phyloP scores from a whole-genome alignment of 2,888 invertebrate genomes.

The Vanessa cardui region DNA sequence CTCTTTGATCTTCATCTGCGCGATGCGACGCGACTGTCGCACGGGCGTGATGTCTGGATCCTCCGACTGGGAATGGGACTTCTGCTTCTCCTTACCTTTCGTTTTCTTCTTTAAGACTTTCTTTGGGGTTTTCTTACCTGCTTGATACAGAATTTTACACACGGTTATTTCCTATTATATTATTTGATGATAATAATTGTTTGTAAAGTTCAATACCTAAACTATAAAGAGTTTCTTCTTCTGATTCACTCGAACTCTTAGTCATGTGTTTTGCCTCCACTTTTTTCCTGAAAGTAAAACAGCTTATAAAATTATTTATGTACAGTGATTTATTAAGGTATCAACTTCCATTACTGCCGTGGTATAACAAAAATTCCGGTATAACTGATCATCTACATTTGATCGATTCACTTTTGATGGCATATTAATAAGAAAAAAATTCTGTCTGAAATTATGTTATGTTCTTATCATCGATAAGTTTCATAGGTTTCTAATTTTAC shows the following conservation, averaged over 20 bases:
- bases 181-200: constrained; percentile 9
- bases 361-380: too few relatives aligned
- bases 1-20: constrained; percentile 93
- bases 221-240: constrained; percentile 75
- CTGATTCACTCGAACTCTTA: constrained; percentile 80
- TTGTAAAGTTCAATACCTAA: constrained; percentile 58
- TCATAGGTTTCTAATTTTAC: too few relatives aligned
- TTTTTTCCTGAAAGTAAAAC: constrained; percentile 70
- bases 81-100: constrained; percentile 50
- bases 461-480: too few relatives aligned
- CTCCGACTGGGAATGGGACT: constrained; percentile 50
- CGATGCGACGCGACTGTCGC: constrained; percentile 92
- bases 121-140: constrained; percentile 68
- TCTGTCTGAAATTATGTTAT: too few relatives aligned
- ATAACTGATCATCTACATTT: too few relatives aligned
- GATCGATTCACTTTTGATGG: too few relatives aligned
- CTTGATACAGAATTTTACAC: constrained; percentile 1
- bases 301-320: constrained; percentile 14
- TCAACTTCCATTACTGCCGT: too few relatives aligned
- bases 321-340: too few relatives aligned
- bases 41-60: constrained; percentile 79
- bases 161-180: neutral
- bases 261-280: constrained; percentile 81
- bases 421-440: too few relatives aligned
- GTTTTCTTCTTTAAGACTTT: constrained; percentile 60